Percentiles rank a stretch among this genome's conserved stretches.
phyloP scores from a whole-genome alignment of 2,888 invertebrate species.

The Cosmia pyralina region DNA sequence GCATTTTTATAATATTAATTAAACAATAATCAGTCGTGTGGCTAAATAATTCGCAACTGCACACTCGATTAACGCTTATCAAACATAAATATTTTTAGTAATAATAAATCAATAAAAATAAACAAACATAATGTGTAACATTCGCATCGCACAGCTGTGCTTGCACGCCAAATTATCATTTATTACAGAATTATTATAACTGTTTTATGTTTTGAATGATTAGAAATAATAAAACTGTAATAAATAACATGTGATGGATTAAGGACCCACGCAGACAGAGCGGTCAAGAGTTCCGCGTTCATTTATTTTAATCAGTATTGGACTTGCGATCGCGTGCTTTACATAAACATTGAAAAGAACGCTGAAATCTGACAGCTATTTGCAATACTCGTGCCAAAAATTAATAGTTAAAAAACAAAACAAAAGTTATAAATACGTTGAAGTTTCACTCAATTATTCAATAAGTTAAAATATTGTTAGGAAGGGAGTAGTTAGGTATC shows the following conservation, averaged over 20 bases:
- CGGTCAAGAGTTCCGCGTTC: constrained; percentile 11
- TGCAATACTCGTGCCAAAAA: constrained; percentile 2
- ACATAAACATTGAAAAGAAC: constrained; percentile 4
- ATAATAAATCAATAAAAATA: constrained; percentile 47
- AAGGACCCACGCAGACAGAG: constrained; percentile 1
- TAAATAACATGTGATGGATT: constrained; percentile 29
- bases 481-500: background rate
- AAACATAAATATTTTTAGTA: constrained; percentile 32
- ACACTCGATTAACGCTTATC: constrained; percentile 13
- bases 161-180: constrained; percentile 36
- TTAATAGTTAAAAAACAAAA: background rate
- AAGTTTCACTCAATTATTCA: background rate
- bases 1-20: constrained; percentile 4
- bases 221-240: constrained; percentile 38
- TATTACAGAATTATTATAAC: constrained; percentile 29
- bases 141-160: constrained; percentile 57
- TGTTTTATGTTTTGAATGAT: constrained; percentile 6
- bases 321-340: background rate
- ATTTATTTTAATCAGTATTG: constrained; percentile 1
- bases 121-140: constrained; percentile 44
- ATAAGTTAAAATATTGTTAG: background rate
- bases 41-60: constrained; percentile 61
- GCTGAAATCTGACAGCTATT: background rate
- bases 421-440: background rate
- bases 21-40: constrained; percentile 38